Evolutionary conservation across 1,140 invertebrate species (phyloP), one percentile per base, ranked within the genome.

Genomic region (Aphis craccivora): DNA sequence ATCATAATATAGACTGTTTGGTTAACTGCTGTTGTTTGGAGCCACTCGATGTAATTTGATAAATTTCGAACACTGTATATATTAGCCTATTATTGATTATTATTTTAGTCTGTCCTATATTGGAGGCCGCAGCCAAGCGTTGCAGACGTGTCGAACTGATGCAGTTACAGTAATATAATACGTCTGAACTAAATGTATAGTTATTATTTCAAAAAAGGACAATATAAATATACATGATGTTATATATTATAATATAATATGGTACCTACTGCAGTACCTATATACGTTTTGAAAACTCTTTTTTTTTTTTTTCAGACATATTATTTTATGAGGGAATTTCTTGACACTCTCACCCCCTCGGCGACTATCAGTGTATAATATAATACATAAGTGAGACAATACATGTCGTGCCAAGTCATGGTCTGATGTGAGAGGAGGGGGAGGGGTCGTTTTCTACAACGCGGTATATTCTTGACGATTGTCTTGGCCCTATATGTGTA

Each of bases 81-180:
- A n/a, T 14, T 25, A 23, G 40, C 22, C 83, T 30, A 84, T 25
- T 37, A 43, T 45, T 86, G 18, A 25, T 30, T 84, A 84, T 84
- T 84, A 37, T 40, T 84, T 67, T 40, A 84, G 37, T 84, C 37
- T 23, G 22, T 25, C 81, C 37, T 9, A 11, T 23, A 43, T 14
- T 35, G 40, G 2, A 2, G 37, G 22, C 37, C 7, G 22, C 2
- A 23, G 1, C 22, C 22, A 81, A 81, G 5, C 76, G 35, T 84
- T 25, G 22, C 37, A 84, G 20, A 43, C 83, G 11, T 86, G 25
- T 86, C 40, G 25, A 45, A 5, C 22, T 45, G 40, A 40, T 84
- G 35, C 35, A 67, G 81, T 84, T 40, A 84, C 43, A 67, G 83
- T 86, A 86, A 86, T 86, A 30, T 86, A 55, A 89, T 89, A 89